Conservation (phyloP, 2,113 vertebrate species). For the Sander lucioperca region DNA sequence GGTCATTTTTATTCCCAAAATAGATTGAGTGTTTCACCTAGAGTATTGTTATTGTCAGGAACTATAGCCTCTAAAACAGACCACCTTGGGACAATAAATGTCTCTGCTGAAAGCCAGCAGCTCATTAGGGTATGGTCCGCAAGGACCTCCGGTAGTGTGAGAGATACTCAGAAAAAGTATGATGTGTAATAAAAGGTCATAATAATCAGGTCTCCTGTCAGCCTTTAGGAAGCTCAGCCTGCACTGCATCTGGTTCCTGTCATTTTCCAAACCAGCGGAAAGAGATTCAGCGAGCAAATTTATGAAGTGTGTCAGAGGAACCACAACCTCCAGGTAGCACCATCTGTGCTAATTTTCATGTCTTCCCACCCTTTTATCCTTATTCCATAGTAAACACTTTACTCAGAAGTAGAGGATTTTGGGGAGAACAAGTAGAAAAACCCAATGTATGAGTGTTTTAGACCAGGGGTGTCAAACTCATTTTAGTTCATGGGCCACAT, state of each 20-base stretch:
- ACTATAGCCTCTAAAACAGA: background rate
- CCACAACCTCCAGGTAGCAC: conserved; percentile 15
- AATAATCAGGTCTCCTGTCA: conserved; percentile 30
- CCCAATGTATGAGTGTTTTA: background rate
- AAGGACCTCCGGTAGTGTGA: background rate
- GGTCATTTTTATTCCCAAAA: background rate
- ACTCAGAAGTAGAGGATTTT: no score
- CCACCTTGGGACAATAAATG: background rate
- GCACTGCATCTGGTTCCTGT: conserved; percentile 33
- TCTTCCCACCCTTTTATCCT: background rate
- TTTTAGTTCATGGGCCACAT: no score
- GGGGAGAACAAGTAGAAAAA: background rate
- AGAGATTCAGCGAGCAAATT: background rate
- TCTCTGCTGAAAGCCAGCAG: conserved; percentile 18
- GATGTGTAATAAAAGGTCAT: conserved; percentile 39
- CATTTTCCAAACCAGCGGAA: conserved; percentile 42
- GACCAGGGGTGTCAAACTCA: no score
- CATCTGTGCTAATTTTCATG: conserved; percentile 38
- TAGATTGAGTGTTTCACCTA: background rate
- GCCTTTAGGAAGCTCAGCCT: conserved; percentile 19
- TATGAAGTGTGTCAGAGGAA: conserved; percentile 37
- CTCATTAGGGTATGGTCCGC: conserved; percentile 3
- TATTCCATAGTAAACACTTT: background rate
- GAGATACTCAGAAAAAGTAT: background rate
- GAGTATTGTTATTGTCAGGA: background rate